These are phyloP conservation scores for Monopis laevigella DNA, from an alignment of 2,888 invertebrate species.

Conservation along the genomic window DNA sequence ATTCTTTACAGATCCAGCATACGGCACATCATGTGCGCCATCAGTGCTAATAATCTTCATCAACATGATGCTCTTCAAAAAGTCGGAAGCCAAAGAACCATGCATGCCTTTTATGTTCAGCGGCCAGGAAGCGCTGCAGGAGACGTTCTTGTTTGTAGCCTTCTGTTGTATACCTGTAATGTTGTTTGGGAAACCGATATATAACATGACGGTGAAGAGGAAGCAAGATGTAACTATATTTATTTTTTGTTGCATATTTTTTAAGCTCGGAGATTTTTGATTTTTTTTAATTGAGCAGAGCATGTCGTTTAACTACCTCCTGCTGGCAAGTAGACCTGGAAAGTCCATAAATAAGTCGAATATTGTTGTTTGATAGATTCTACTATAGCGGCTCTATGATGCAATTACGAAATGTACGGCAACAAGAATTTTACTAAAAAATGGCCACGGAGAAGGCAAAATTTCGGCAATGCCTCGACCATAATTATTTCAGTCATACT, in stretches of 20 bases:
- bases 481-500: no score
- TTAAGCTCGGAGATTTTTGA: no score
- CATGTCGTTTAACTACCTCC: no score
- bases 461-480: neutral
- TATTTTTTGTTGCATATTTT: no score
- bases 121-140: slow-evolving; percentile 70
- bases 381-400: no score
- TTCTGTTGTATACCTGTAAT: slow-evolving; percentile 79
- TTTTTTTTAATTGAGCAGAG: no score
- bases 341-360: no score
- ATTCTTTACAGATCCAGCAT: slow-evolving; percentile 45
- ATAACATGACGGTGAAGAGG: slow-evolving; percentile 59
- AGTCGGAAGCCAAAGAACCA: slow-evolving; percentile 37
- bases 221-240: slow-evolving; percentile 37
- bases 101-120: slow-evolving; percentile 70
- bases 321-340: no score
- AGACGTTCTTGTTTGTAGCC: slow-evolving; percentile 69
- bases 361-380: no score
- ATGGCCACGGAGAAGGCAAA: neutral
- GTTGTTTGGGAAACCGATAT: slow-evolving; percentile 81
- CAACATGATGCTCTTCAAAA: slow-evolving; percentile 79
- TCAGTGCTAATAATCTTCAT: slow-evolving; percentile 83
- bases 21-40: slow-evolving; percentile 73
- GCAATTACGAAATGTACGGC: no score
- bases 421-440: neutral